Conservation (phyloP, 1,140 invertebrate genomes). For the Sminthurinus signatus region DNA sequence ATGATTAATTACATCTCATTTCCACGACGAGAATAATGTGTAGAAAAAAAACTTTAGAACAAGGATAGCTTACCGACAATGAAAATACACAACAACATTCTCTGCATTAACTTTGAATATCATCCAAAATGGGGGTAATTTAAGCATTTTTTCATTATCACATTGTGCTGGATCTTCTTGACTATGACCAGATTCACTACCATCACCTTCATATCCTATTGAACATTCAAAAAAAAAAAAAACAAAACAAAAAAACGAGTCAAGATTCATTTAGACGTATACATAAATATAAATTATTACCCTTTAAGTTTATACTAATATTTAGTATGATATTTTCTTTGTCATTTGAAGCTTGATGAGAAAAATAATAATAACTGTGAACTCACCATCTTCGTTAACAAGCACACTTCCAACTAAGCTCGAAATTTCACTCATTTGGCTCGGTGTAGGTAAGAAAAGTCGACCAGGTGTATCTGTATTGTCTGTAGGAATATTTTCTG, state of each 20-base stretch:
- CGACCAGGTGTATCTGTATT: slow-evolving; percentile 1
- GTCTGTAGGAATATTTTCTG: slow-evolving; percentile 29
- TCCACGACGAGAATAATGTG: no score
- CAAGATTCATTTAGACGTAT: no score
- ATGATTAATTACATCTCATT: not conserved
- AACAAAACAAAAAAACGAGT: no score
- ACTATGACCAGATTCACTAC: slow-evolving; percentile 53
- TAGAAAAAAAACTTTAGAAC: no score
- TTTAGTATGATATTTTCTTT: no score
- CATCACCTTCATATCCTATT: slow-evolving; percentile 58
- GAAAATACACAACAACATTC: slow-evolving; percentile 63
- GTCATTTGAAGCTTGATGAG: no score
- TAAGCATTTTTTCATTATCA: no score
- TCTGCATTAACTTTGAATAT: slow-evolving; percentile 58
- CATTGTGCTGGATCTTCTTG: slow-evolving; percentile 1
- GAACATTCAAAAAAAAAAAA: no score
- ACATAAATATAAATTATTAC: no score
- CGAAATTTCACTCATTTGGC: slow-evolving; percentile 49
- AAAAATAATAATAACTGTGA: no score
- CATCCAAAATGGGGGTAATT: slow-evolving; percentile 69
- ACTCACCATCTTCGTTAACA: slow-evolving; percentile 48
- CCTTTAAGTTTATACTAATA: no score
- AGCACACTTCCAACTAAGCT: slow-evolving; percentile 48
- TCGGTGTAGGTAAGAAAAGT: slow-evolving; percentile 42
- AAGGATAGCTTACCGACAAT: slow-evolving; percentile 48